These are phyloP conservation scores for Venustoraphidia nigricollis DNA, from an alignment of 2,888 invertebrate genomes.

Conservation along the genomic window DNA sequence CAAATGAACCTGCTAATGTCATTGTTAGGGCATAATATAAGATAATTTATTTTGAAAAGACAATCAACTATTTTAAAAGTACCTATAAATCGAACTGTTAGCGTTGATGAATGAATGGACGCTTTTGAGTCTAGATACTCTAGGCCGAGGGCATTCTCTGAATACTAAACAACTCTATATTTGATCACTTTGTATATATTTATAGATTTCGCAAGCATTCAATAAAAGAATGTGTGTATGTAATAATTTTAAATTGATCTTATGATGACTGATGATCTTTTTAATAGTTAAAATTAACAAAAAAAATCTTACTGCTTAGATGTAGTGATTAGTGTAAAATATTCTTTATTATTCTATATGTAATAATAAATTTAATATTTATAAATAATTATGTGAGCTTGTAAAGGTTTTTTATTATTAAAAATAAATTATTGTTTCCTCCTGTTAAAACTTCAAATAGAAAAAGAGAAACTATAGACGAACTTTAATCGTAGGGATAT, in stretches of 20 bases:
- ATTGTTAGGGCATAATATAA: background rate
- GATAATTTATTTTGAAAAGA: background rate
- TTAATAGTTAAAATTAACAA: background rate
- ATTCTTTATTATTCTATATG: conserved; percentile 1
- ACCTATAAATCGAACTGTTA: background rate
- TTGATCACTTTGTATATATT: background rate
- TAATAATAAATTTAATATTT: conserved; percentile 2
- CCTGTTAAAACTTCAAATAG: background rate
- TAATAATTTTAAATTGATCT: background rate
- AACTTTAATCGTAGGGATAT: too few species aligned
- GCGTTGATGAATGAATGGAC: background rate
- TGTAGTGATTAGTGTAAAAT: conserved; percentile 2
- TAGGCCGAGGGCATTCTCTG: background rate
- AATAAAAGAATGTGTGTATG: background rate
- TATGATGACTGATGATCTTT: background rate
- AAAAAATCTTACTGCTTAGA: conserved; percentile 1
- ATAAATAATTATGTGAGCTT: conserved; percentile 1
- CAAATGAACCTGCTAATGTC: background rate
- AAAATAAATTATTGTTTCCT: background rate
- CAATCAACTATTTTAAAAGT: background rate
- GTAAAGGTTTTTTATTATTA: background rate
- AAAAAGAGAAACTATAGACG: too few species aligned
- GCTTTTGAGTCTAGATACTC: background rate
- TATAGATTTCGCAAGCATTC: background rate
- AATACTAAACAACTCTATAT: too few species aligned